Evolutionary conservation across 2,888 invertebrate species (phyloP).

Genomic region (Drosophila percnosoma): DNA sequence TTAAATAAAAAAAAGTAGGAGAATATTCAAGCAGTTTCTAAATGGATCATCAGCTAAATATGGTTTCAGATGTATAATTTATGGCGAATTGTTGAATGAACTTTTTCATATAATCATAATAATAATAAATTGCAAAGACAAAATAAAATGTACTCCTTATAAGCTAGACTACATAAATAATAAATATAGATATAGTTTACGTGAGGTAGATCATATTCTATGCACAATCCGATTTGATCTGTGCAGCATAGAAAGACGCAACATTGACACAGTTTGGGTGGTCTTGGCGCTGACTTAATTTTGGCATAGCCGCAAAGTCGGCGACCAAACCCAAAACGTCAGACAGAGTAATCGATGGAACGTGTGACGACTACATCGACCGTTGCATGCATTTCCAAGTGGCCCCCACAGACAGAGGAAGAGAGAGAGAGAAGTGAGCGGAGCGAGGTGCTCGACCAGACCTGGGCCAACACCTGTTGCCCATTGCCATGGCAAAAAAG

Average conservation of each 20-base stretch:
- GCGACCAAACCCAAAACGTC: conserved; percentile 45
- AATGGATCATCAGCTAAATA: not conserved
- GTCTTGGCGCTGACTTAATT: conserved; percentile 71
- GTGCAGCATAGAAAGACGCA: conserved; percentile 39
- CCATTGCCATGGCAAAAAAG: conserved; percentile 39
- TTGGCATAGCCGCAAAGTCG: conserved; percentile 60
- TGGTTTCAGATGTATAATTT: not conserved
- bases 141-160: not conserved
- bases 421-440: not conserved
- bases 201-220: conserved; percentile 9
- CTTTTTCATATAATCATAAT: not conserved
- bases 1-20: not conserved
- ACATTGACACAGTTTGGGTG: conserved; percentile 81
- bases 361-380: conserved; percentile 55
- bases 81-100: not conserved
- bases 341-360: conserved; percentile 72
- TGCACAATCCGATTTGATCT: conserved; percentile 21
- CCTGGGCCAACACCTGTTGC: conserved; percentile 61
- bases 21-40: not conserved
- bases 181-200: not conserved
- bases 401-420: not conserved
- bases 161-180: not conserved
- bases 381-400: conserved; percentile 48
- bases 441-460: conserved; percentile 1
- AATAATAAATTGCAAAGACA: not conserved